phyloP scores from a whole-genome alignment of 2,113 vertebrate genomes.

The Brachirus orientalis region DNA sequence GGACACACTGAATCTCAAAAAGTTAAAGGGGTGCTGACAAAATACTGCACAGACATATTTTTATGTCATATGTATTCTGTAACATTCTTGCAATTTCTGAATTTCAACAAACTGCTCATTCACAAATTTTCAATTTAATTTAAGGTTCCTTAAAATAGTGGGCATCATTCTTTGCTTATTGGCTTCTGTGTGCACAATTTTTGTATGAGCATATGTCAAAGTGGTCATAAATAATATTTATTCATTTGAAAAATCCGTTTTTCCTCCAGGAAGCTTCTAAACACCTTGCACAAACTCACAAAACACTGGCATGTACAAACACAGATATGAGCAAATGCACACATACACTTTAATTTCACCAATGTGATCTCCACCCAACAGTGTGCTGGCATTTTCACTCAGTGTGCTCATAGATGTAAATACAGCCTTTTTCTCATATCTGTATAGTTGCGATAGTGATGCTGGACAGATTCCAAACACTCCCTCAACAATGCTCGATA shows the following conservation, averaged over 20 bases:
- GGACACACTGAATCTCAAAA: no score
- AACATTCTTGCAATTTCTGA: not conserved
- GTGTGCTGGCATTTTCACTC: conserved; percentile 21
- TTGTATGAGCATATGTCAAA: conserved; percentile 58
- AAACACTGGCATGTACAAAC: conserved; percentile 54
- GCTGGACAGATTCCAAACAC: conserved; percentile 51
- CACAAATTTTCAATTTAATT: conserved; percentile 16
- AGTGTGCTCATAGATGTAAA: conserved; percentile 25
- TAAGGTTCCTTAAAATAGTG: conserved; percentile 12
- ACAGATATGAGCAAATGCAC: conserved; percentile 37
- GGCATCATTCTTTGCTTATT: conserved; percentile 30
- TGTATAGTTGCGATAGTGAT: conserved; percentile 31
- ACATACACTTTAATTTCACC: conserved; percentile 21
- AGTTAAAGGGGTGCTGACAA: no score
- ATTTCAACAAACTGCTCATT: conserved; percentile 17
- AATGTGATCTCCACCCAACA: conserved; percentile 29
- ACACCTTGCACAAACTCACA: conserved; percentile 34
- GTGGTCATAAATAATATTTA: conserved; percentile 62
- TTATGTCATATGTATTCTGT: no score
- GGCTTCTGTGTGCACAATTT: conserved; percentile 43
- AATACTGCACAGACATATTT: no score
- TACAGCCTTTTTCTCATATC: conserved; percentile 26
- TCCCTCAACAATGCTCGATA: conserved; percentile 47
- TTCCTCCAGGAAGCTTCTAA: conserved; percentile 28
- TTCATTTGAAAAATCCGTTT: conserved; percentile 43